Base-by-base conservation (phyloP, 1,140 invertebrate genomes). In the Drosophila pruinosa region DNA sequence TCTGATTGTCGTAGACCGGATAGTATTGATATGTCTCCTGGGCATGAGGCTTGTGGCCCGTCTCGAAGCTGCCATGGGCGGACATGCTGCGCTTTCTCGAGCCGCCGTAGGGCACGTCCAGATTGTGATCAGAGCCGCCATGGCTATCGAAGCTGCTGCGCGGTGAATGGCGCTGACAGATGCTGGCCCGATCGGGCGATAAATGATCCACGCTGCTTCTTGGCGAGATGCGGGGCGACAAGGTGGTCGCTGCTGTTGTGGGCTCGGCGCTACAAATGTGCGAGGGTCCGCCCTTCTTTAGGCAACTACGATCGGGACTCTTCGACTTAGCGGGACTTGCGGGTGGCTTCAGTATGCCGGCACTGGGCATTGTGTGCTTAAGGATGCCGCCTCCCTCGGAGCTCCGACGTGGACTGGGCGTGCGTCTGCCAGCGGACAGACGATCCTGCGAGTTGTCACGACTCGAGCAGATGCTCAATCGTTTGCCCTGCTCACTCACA, bases 1-100 rank as follows among this genome's bases (percentile, higher is more conserved):
- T 91, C 62, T 89, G 90, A 77, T 91, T 91, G 59, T 91, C 90
- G 31, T 91, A 90, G 15, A 90, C 90, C 28, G 90, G 90, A 70
- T 91, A 91, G 45, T 91, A 91, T 12, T 91, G 90, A 64, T 91
- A 91, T 56, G 82, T 78, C 24, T 89, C 83, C 73, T 91, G 90
- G 14, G 48, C 24, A 0, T 68, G 47, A 0, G 54, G 26, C 14
- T 65, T 54, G 15, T 81, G 73, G 17, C 85, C 81, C 7, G 75
- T 90, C 31, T 91, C 90, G 5, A 91, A 90, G 67, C 88, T 90
- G 8, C 89, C 88, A 28, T 91, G 90, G 8, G 90, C 90, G 0
- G 90, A 91, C 58, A 88, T 76, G 63, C 90, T 91, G 12, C 90
- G 73, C 69, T 90, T 91, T 0, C 90, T 69, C 0, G 69, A 63